Conservation (phyloP, 2,888 invertebrate species). For the Cheiracanthium punctorium region DNA sequence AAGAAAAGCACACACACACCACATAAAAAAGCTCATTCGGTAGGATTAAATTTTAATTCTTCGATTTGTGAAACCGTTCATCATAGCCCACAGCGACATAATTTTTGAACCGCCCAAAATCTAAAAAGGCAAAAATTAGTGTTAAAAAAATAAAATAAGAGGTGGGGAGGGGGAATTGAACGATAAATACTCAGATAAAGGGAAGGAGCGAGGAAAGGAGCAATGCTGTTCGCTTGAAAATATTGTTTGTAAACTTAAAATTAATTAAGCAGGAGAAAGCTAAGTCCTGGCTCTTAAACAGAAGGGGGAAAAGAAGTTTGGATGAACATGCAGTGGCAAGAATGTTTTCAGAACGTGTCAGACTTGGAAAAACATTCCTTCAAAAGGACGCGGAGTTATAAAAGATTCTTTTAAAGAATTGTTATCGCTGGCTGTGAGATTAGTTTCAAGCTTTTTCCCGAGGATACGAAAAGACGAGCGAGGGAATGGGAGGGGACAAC, state of each 20-base stretch:
- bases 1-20: conserved; percentile 34
- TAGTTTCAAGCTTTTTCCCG: conserved; percentile 29
- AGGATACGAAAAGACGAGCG: not conserved
- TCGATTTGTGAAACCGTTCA: conserved; percentile 23
- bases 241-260: conserved; percentile 68
- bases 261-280: conserved; percentile 65
- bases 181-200: conserved; percentile 29
- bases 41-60: conserved; percentile 53
- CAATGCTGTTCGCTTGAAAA: conserved; percentile 43
- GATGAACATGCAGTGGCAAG: not conserved
- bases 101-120: not conserved
- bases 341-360: conserved; percentile 56
- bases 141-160: not conserved
- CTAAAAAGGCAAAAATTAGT: conserved; percentile 46
- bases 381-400: conserved; percentile 57
- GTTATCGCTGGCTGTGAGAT: conserved; percentile 41
- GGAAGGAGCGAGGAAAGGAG: conserved; percentile 14
- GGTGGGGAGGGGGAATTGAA: conserved; percentile 16
- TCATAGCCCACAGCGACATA: conserved; percentile 42
- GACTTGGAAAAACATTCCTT: conserved; percentile 67
- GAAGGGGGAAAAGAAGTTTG: conserved; percentile 23
- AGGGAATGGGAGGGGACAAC: conserved; percentile 12
- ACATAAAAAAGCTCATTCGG: conserved; percentile 22
- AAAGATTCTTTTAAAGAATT: conserved; percentile 65
- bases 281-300: conserved; percentile 40